phyloP scores from a whole-genome alignment of 1,140 invertebrate genomes.

The Centruroides sculpturatus region DNA sequence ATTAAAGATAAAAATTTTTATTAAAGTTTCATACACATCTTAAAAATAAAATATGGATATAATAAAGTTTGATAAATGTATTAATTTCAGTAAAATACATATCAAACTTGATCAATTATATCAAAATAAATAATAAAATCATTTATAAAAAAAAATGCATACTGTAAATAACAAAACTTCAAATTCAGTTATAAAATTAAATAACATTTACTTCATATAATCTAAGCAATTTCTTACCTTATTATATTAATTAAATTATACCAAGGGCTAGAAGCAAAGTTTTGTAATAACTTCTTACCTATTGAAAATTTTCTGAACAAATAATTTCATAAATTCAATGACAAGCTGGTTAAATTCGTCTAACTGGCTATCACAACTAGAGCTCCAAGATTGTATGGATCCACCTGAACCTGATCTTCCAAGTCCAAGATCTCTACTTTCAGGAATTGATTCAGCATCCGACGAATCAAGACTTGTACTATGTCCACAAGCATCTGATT shows the following conservation, averaged over 20 bases:
- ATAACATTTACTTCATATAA: neutral
- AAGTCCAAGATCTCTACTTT: conserved; percentile 12
- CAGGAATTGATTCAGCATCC: conserved; percentile 29
- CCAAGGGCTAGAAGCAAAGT: too few relatives aligned
- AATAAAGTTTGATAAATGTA: too few relatives aligned
- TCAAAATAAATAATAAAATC: too few relatives aligned
- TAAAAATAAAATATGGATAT: too few relatives aligned
- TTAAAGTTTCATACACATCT: too few relatives aligned
- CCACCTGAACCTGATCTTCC: conserved; percentile 42
- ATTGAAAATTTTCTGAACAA: conserved; percentile 49
- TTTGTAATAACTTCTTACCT: too few relatives aligned
- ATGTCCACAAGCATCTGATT: conserved; percentile 39
- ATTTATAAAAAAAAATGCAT: too few relatives aligned
- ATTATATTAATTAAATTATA: too few relatives aligned
- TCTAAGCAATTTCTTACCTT: too few relatives aligned
- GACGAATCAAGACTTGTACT: conserved; percentile 44
- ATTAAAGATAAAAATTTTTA: too few relatives aligned
- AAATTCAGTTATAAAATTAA: neutral
- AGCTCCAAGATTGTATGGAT: conserved; percentile 55
- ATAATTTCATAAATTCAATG: conserved; percentile 54
- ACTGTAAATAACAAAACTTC: neutral
- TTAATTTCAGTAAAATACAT: too few relatives aligned
- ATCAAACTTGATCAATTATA: too few relatives aligned
- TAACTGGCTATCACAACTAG: conserved; percentile 51
- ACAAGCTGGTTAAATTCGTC: conserved; percentile 42